Evolutionary conservation across 2,113 vertebrate genomes (phyloP).

Genomic region (Phainopepla nitens): DNA sequence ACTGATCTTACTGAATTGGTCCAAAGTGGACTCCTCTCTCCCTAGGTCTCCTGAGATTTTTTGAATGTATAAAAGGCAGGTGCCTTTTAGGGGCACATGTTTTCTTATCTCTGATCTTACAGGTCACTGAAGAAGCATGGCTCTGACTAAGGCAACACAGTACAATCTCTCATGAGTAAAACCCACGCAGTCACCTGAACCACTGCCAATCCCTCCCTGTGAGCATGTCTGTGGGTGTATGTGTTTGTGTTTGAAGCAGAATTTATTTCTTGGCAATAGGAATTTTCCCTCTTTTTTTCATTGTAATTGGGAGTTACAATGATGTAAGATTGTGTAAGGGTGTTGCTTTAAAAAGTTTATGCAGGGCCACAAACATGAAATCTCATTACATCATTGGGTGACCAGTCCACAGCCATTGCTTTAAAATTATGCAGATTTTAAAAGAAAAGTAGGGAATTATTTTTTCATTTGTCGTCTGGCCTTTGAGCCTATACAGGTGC

Average conservation of each 20-base stretch:
- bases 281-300: neutral
- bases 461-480: neutral
- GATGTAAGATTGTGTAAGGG: neutral
- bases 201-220: neutral
- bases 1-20: neutral
- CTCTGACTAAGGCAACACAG: neutral
- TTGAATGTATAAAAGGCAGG: neutral
- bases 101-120: neutral
- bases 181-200: neutral
- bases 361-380: neutral
- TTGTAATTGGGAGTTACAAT: neutral
- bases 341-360: constrained; percentile 14
- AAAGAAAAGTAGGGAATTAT: neutral
- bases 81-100: neutral
- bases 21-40: neutral
- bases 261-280: constrained; percentile 14
- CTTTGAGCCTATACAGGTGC: constrained; percentile 27
- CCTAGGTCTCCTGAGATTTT: neutral
- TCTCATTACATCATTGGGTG: neutral
- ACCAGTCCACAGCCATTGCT: neutral
- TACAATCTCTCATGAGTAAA: neutral
- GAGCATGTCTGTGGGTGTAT: neutral
- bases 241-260: neutral
- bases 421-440: neutral
- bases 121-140: neutral